phyloP scores from a whole-genome alignment of 2,113 vertebrate genomes.

The Ibidorhyncha struthersii region DNA sequence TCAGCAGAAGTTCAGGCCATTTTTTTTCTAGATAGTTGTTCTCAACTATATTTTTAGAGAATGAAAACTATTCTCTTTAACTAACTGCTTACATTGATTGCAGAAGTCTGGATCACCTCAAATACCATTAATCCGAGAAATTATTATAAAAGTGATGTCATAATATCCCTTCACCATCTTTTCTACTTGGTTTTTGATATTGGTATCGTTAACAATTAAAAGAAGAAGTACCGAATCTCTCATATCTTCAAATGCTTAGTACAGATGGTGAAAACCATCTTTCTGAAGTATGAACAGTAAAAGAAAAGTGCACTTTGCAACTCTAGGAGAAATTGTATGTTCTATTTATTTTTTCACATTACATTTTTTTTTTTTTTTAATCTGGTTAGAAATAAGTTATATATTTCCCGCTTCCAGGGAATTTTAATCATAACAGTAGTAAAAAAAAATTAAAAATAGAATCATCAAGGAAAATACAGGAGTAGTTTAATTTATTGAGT shows the following conservation, averaged over 20 bases:
- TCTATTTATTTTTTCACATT: neutral
- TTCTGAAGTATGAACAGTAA: neutral
- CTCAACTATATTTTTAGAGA: neutral
- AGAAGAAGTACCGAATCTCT: neutral
- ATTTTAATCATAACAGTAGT: neutral
- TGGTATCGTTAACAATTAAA: neutral
- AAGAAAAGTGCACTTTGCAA: neutral
- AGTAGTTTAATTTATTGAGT: neutral
- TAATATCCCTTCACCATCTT: neutral
- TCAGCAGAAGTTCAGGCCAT: neutral
- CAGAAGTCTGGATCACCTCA: neutral
- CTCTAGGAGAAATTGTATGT: neutral
- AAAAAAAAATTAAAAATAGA: neutral
- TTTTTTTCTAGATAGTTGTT: neutral
- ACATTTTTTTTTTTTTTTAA: neutral
- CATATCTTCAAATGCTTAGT: neutral
- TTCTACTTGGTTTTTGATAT: neutral
- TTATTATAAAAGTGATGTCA: neutral
- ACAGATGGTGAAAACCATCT: neutral
- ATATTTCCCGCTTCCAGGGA: neutral
- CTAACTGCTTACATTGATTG: neutral
- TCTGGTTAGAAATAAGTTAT: neutral
- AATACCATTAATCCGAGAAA: neutral
- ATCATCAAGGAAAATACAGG: neutral
- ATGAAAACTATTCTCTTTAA: neutral